phyloP scores from a whole-genome alignment of 2,888 invertebrate genomes.

The Hirudinaria manillensis region DNA sequence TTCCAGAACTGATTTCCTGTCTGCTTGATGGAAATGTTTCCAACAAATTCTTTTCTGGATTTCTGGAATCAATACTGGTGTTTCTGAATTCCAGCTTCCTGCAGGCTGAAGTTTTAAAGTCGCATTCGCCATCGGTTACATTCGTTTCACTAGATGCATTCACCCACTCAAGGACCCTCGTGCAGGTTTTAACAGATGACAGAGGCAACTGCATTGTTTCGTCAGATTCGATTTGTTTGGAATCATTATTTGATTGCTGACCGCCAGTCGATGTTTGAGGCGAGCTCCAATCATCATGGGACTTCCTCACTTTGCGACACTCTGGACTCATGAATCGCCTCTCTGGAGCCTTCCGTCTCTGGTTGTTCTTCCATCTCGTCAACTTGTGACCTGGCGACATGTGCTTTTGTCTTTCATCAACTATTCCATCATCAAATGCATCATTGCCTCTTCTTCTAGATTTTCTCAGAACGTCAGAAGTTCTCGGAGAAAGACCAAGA shows the following conservation, averaged over 20 bases:
- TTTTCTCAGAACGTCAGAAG: neutral
- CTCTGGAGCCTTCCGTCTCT: constrained; percentile 11
- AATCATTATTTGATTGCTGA: no score
- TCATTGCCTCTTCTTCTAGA: neutral
- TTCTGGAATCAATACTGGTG: neutral
- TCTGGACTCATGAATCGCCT: neutral
- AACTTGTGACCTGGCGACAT: constrained; percentile 20
- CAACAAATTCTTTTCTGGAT: neutral
- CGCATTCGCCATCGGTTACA: neutral
- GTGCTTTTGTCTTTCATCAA: neutral
- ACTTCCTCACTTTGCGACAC: neutral
- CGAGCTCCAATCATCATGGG: neutral
- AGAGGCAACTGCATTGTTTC: no score
- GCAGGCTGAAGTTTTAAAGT: neutral
- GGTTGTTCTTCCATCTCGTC: constrained; percentile 28
- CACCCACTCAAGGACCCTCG: constrained; percentile 1
- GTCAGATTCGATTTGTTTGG: no score
- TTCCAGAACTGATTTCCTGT: constrained; percentile 1
- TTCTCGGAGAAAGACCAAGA: neutral
- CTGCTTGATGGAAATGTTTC: neutral
- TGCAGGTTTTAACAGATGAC: neutral
- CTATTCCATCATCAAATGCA: neutral
- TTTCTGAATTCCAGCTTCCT: neutral
- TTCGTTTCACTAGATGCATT: neutral
- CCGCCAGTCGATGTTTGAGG: no score